Evolutionary conservation across 1,140 invertebrate genomes (phyloP), one percentile per base, ranked within the genome.

Genomic region (Micrasema longulum): DNA sequence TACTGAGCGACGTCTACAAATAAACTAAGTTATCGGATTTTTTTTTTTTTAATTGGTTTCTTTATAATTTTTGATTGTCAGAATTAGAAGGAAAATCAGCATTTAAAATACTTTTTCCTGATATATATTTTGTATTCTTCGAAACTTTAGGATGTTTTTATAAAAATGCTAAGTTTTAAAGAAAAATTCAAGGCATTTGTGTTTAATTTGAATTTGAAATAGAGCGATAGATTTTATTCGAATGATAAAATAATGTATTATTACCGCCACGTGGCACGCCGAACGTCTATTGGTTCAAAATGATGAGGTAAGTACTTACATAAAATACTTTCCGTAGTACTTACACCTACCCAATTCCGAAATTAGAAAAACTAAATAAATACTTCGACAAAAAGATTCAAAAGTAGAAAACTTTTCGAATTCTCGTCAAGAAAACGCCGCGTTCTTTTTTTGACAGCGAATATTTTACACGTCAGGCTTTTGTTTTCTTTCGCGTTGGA

Each of bases 201-300:
- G 2, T 31, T 31, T 31, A 4, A 4, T 7, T 31, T 31, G 26
- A 31, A 31, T 4, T 4, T 31, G 7, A 31, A 31, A 31, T 4
- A 31, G 2, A 31, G 7, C 7, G 26, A 31, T 4, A 7, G 26
- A 31, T 31, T 7, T 53, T 31, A 53, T 53, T 23, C 52, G n/a
- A 31, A 55, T 31, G 52, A 55, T 26, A 26, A 23, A 26, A 23
- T 16, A 55, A 10, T 20, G 11, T 48, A 22, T 22, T 55, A 55
- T 55, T 36, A n/a, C 52, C 14, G 52, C 52, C 52, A 55, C 52
- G 52, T 55, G 52, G 52, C 52, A n/a, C 7, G 52, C 20, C 12
- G 14, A 23, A 12, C 52, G 52, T 55, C 23, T 16, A 2, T 23
- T 55, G 22, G 22, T 26, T 7, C 52, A 35, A 23, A 55, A 31